A percentile compares a stretch with the other conserved stretches of the same genome.
Conservation (phyloP, 2,797 vertebrate species). For the Oryzias dopingdopingensis region DNA sequence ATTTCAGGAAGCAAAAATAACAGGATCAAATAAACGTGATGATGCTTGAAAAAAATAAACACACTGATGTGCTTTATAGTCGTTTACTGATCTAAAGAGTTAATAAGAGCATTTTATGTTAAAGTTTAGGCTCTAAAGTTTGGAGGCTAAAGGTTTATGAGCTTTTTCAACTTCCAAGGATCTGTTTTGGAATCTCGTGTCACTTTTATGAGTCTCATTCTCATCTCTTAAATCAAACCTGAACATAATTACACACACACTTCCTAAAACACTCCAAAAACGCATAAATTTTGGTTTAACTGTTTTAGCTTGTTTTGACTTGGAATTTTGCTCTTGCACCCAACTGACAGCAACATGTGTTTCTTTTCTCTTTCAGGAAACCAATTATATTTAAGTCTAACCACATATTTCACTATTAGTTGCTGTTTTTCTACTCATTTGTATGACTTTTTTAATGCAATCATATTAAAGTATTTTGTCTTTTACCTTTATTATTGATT, state of each 20-base stretch:
- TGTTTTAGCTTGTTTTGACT: background rate
- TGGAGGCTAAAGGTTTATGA: conserved; percentile 10
- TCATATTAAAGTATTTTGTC: background rate
- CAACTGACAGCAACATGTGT: background rate
- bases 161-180: conserved; percentile 5
- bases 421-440: background rate
- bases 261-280: conserved; percentile 3
- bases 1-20: too few species aligned
- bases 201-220: conserved; percentile 34
- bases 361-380: background rate
- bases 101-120: too few species aligned
- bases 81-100: too few species aligned
- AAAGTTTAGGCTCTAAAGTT: too few species aligned
- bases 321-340: background rate
- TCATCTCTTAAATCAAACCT: conserved; percentile 16
- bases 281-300: background rate
- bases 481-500: background rate
- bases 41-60: background rate
- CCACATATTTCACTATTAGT: too few species aligned
- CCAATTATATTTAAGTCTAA: background rate
- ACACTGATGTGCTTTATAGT: background rate
- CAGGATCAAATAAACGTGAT: background rate
- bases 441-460: too few species aligned
- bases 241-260: conserved; percentile 15
- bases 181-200: conserved; percentile 17